These are phyloP conservation scores for Rhabditoides inermis DNA, from an alignment of 2,888 invertebrate species.

Conservation along the genomic window DNA sequence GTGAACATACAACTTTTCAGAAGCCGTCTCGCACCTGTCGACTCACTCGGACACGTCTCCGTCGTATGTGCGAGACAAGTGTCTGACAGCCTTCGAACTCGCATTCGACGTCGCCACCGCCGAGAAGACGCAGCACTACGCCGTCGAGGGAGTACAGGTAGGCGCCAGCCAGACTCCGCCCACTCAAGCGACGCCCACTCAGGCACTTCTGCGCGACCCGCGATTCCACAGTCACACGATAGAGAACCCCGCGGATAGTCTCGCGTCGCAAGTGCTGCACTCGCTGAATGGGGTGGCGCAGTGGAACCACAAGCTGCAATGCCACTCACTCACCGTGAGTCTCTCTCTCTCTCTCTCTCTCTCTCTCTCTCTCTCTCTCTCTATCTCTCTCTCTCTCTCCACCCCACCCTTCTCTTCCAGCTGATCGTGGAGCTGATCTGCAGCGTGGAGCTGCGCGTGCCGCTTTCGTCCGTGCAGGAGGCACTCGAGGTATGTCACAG, in stretches of 20 bases:
- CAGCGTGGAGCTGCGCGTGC: conserved; percentile 30
- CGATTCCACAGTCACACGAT: conserved; percentile 22
- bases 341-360: neutral
- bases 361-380: neutral
- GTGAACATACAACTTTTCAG: conserved; percentile 18
- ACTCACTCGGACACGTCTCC: conserved; percentile 29
- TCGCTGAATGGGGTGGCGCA: conserved; percentile 36
- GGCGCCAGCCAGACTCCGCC: conserved; percentile 51
- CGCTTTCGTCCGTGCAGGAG: conserved; percentile 33
- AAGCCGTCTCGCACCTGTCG: conserved; percentile 18
- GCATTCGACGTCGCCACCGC: conserved; percentile 79
- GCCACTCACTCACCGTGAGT: conserved; percentile 40
- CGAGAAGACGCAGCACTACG: conserved; percentile 73
- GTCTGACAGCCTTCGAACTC: conserved; percentile 74
- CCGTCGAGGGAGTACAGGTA: conserved; percentile 82
- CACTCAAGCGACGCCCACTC: too few species aligned
- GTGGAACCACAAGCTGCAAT: conserved; percentile 39
- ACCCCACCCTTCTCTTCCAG: too few species aligned
- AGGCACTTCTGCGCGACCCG: conserved; percentile 35
- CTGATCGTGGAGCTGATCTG: conserved; percentile 45
- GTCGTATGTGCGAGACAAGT: conserved; percentile 61
- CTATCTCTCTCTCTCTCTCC: neutral
- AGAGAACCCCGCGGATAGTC: conserved; percentile 22
- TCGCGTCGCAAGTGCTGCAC: conserved; percentile 26
- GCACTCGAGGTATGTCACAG: conserved; percentile 28